phyloP scores from a whole-genome alignment of 1,140 invertebrate species.

The Himalopsyche phryganea region DNA sequence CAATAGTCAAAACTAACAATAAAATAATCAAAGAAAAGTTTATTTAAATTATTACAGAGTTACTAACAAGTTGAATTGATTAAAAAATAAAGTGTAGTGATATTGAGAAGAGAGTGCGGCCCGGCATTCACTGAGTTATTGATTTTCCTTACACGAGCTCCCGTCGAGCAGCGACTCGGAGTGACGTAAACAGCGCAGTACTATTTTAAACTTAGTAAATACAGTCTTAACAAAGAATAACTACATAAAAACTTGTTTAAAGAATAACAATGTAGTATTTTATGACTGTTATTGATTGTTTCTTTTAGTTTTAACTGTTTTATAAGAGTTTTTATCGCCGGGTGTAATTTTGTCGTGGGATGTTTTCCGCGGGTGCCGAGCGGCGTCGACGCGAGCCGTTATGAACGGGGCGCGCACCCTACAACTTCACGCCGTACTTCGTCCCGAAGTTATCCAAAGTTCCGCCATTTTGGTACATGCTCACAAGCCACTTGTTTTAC shows the following conservation, averaged over 20 bases:
- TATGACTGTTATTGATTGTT: no score
- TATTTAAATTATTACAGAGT: conserved; percentile 3
- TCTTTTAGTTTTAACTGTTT: no score
- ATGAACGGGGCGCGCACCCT: conserved; percentile 44
- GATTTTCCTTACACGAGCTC: conserved; percentile 54
- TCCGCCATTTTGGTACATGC: conserved; percentile 58
- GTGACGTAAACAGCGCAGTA: conserved; percentile 36
- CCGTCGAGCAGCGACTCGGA: conserved; percentile 47
- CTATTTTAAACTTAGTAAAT: no score
- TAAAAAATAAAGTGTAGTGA: conserved; percentile 44
- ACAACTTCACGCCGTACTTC: conserved; percentile 51
- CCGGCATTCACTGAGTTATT: conserved; percentile 55
- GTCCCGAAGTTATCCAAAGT: conserved; percentile 57
- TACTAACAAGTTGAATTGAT: conserved; percentile 50
- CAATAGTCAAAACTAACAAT: conserved; percentile 32
- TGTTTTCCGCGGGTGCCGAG: background rate
- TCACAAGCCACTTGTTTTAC: conserved; percentile 58
- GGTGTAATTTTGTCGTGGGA: no score
- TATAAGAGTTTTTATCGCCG: no score
- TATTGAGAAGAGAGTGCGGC: conserved; percentile 29
- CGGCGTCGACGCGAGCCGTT: conserved; percentile 8
- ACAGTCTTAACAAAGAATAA: no score
- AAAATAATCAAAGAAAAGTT: background rate
- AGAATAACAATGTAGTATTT: no score
- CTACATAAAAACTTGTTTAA: no score